Percentiles rank a stretch among this genome's conserved stretches.
phyloP scores from a whole-genome alignment of 2,797 vertebrate species.

The Myotis myotis region DNA sequence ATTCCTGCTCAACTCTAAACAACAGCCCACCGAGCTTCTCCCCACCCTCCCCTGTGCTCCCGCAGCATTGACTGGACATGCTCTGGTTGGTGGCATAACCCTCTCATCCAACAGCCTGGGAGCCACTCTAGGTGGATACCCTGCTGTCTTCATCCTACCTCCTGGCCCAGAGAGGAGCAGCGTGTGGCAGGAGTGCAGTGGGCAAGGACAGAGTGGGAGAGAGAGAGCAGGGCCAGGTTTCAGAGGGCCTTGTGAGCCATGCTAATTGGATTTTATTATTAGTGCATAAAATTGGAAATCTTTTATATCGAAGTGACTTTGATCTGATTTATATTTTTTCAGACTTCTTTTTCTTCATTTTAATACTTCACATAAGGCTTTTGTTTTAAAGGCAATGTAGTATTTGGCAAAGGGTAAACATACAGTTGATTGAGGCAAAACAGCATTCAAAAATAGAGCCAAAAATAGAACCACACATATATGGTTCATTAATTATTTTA shows the following conservation, averaged over 20 bases:
- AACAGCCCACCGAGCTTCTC: not conserved
- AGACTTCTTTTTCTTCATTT: not conserved
- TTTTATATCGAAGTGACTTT: not conserved
- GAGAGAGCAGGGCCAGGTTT: not conserved
- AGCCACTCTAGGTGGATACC: not conserved
- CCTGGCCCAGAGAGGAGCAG: not conserved
- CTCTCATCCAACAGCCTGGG: not conserved
- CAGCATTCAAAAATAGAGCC: not conserved
- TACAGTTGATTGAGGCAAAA: not conserved
- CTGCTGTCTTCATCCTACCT: not conserved
- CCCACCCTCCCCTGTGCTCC: not conserved
- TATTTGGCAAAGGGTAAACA: slow-evolving; percentile 17
- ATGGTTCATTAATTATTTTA: not conserved
- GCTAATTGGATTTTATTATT: not conserved
- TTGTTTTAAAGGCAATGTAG: not conserved
- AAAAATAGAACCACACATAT: not conserved
- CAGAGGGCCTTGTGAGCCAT: not conserved
- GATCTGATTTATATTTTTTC: not conserved
- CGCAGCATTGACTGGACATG: accelerated
- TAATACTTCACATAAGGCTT: not conserved
- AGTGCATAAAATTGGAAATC: slow-evolving; percentile 20
- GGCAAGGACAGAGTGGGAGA: not conserved
- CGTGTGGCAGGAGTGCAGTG: not conserved
- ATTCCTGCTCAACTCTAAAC: not conserved
- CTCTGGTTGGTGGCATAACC: not conserved